phyloP scores from a whole-genome alignment of 2,888 invertebrate genomes.

The Protodeltote pygarga region DNA sequence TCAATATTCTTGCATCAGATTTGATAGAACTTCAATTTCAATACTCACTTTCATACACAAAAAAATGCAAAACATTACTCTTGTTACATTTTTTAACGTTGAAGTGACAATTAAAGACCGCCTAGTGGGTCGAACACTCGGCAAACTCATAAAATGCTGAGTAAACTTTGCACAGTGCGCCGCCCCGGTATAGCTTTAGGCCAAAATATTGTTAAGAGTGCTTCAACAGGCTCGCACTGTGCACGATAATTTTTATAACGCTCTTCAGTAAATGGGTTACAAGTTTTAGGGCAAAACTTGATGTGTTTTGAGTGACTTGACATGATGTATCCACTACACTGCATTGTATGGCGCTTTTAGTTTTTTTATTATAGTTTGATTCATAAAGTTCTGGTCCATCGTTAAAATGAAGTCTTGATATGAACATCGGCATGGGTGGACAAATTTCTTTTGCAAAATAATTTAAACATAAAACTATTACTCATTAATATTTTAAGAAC shows the following conservation, averaged over 20 bases:
- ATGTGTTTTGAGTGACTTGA: conserved; percentile 9
- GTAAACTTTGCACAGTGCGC: conserved; percentile 60
- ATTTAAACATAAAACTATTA: no score
- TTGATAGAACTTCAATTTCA: not conserved
- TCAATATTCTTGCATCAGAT: not conserved
- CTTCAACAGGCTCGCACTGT: conserved; percentile 60
- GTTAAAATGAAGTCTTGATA: no score
- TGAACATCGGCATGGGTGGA: no score
- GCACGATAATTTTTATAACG: conserved; percentile 76
- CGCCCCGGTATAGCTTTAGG: conserved; percentile 55
- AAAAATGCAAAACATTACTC: conserved; percentile 20
- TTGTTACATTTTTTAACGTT: conserved; percentile 32
- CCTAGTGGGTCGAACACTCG: conserved; percentile 54
- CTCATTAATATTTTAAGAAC: no score
- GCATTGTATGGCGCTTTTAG: no score
- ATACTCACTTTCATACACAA: conserved; percentile 1
- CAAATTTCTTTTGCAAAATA: no score
- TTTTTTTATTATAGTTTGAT: no score
- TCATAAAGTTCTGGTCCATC: no score
- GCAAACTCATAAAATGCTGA: conserved; percentile 54
- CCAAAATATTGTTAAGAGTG: conserved; percentile 71
- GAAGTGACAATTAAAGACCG: conserved; percentile 39
- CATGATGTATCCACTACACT: conserved; percentile 9
- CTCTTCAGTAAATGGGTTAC: conserved; percentile 61
- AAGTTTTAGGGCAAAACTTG: conserved; percentile 46